A percentile compares a stretch with the other conserved stretches of the same genome.
phyloP scores from a whole-genome alignment of 2,113 vertebrate genomes.

The Pachycephala philippinensis region DNA sequence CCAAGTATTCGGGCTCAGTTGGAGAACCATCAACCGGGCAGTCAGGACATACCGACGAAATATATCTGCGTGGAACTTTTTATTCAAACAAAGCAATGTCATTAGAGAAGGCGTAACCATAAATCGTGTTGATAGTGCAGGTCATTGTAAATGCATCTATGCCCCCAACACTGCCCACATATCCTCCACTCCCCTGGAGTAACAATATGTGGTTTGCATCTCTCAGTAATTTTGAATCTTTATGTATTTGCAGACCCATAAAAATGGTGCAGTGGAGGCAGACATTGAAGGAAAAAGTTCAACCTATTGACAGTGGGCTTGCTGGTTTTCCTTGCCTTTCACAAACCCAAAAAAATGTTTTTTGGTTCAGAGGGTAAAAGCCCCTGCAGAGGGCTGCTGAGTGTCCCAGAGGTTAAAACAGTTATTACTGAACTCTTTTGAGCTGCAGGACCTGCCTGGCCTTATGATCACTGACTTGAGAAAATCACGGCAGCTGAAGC shows the following conservation, averaged over 20 bases:
- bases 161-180: not conserved
- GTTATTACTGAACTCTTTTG: not conserved
- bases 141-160: not conserved
- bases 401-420: not conserved
- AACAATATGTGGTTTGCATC: not conserved
- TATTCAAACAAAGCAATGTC: not conserved
- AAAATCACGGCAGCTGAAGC: not conserved
- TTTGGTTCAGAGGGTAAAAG: not conserved
- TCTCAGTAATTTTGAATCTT: not conserved
- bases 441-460: not conserved
- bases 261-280: not conserved
- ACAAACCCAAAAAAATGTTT: not conserved
- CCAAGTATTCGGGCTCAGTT: not conserved
- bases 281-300: not conserved
- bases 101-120: not conserved
- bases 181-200: not conserved
- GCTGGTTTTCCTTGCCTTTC: not conserved
- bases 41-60: not conserved
- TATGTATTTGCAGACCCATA: not conserved
- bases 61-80: conserved; percentile 10
- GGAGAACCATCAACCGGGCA: not conserved
- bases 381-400: not conserved
- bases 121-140: not conserved
- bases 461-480: not conserved
- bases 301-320: not conserved